Conservation (phyloP, 2,113 vertebrate species). For the Barnardius zonarius region DNA sequence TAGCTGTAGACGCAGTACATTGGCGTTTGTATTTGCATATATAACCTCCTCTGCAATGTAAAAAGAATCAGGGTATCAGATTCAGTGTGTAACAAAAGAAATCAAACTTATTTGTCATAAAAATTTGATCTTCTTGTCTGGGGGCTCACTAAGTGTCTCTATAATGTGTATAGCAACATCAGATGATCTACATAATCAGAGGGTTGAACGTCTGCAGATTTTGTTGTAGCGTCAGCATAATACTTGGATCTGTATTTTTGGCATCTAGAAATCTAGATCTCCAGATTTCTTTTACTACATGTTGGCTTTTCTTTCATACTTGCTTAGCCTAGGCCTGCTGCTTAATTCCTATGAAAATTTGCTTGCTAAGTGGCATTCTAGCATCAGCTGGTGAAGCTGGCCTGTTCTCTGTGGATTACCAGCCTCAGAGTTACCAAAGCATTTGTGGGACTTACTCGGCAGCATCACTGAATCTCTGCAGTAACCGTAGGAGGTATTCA, state of each 20-base stretch:
- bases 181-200: background rate
- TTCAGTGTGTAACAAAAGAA: background rate
- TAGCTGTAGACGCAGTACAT: accelerated
- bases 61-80: background rate
- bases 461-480: background rate
- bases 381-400: background rate
- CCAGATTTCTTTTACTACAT: background rate
- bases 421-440: background rate
- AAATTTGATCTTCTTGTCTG: background rate
- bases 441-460: background rate
- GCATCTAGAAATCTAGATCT: background rate
- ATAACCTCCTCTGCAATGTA: background rate
- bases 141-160: background rate
- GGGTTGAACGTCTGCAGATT: background rate
- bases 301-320: background rate
- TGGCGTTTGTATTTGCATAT: background rate
- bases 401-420: background rate
- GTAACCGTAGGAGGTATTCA: background rate
- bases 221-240: background rate
- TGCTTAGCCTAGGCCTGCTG: background rate
- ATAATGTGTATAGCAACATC: background rate
- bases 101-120: background rate
- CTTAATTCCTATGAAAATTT: background rate
- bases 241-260: background rate
- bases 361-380: background rate